These are phyloP conservation scores for Philopedon plagiatum DNA, from an alignment of 2,888 invertebrate genomes.

Conservation along the genomic window DNA sequence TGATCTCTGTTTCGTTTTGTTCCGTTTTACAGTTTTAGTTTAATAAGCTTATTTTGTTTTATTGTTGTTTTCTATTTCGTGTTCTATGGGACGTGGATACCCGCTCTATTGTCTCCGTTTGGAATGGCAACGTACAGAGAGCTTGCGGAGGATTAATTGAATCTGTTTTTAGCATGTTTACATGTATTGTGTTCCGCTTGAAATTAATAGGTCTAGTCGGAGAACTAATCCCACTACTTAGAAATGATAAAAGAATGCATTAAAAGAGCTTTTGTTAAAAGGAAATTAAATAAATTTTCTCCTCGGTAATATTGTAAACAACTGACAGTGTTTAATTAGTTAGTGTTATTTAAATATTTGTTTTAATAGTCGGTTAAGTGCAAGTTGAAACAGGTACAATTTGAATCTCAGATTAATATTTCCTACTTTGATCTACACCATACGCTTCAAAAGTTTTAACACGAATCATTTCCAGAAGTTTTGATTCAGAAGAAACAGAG, in stretches of 20 bases:
- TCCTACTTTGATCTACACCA: no score
- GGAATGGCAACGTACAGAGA: slow-evolving; percentile 39
- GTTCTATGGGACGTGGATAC: slow-evolving; percentile 31
- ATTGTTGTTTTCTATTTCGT: slow-evolving; percentile 50
- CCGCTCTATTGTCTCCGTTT: slow-evolving; percentile 40
- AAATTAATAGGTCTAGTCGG: slow-evolving; percentile 45
- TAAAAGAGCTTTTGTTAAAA: slow-evolving; percentile 1
- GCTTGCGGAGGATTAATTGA: slow-evolving; percentile 47
- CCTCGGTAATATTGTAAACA: background rate
- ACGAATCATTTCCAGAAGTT: no score
- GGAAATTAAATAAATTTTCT: background rate
- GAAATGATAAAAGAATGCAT: slow-evolving; percentile 21
- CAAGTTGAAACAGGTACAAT: no score
- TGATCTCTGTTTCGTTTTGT: slow-evolving; percentile 53
- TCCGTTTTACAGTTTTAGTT: slow-evolving; percentile 55
- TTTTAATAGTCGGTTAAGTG: no score
- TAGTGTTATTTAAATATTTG: no score
- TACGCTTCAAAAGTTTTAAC: no score
- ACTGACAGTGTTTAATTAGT: no score
- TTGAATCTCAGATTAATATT: no score
- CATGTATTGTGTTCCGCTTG: slow-evolving; percentile 43
- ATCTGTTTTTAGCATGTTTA: slow-evolving; percentile 50
- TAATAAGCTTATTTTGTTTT: slow-evolving; percentile 56
- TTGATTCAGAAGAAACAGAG: no score
- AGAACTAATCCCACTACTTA: slow-evolving; percentile 28